Evolutionary conservation across 2,113 vertebrate genomes (phyloP).

Genomic region (Leptodactylus fuscus): DNA sequence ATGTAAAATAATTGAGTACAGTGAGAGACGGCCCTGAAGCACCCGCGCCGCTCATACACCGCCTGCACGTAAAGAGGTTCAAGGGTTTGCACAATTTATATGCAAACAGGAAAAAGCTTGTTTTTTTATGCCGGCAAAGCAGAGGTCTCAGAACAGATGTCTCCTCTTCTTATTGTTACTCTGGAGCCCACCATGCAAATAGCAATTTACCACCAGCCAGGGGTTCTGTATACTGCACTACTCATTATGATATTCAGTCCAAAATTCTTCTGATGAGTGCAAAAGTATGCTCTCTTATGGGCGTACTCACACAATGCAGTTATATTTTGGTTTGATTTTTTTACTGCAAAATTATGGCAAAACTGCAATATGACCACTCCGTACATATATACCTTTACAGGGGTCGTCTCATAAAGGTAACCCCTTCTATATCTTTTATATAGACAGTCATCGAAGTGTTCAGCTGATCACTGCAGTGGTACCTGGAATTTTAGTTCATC

Average conservation of each 20-base stretch:
- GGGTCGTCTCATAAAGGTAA: too few species aligned
- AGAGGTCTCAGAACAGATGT: constrained; percentile 14
- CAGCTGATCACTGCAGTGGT: too few species aligned
- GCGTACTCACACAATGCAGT: not conserved
- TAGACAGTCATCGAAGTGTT: too few species aligned
- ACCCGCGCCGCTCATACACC: not conserved
- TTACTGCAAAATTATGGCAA: too few species aligned
- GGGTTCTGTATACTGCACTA: not conserved
- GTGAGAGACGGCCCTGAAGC: not conserved
- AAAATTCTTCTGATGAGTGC: not conserved
- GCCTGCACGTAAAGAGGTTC: not conserved
- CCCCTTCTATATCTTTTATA: too few species aligned
- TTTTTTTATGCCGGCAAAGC: not conserved
- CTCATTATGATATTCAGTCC: not conserved
- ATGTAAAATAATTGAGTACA: not conserved
- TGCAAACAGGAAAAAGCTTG: constrained; percentile 13
- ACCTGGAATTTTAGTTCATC: too few species aligned
- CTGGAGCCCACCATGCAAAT: not conserved
- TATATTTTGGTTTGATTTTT: not conserved
- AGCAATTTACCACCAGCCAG: not conserved
- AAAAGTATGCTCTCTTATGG: not conserved
- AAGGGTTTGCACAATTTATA: constrained; percentile 41
- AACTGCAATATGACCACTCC: too few species aligned
- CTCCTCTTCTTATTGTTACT: not conserved
- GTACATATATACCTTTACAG: too few species aligned